A percentile compares a stretch with the other conserved stretches of the same genome.
Conservation (phyloP, 2,888 invertebrate genomes). For the Synanthedon vespiformis region DNA sequence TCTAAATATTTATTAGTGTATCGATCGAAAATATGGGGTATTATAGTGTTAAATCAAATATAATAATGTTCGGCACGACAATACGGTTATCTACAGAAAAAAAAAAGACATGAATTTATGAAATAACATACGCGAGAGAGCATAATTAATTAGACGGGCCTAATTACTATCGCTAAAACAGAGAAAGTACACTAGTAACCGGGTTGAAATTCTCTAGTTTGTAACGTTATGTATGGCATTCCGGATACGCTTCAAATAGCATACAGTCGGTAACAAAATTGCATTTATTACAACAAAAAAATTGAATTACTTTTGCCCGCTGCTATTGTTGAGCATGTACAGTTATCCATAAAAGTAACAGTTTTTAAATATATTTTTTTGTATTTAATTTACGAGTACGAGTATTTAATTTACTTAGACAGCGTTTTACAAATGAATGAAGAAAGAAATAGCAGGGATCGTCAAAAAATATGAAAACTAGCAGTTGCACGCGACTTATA, state of each 20-base stretch:
- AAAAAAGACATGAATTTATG: not conserved
- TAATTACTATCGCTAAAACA: constrained; percentile 37
- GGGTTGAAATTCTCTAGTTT: not conserved
- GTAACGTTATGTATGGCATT: not conserved
- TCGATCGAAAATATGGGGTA: no score
- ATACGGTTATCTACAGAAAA: constrained; percentile 1
- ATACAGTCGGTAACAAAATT: not conserved
- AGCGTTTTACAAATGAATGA: no score
- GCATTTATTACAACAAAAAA: not conserved
- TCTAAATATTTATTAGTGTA: no score
- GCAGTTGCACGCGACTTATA: no score
- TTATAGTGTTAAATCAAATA: no score
- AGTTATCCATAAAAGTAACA: no score
- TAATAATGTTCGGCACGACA: not conserved
- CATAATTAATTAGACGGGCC: constrained; percentile 30
- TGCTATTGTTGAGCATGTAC: no score
- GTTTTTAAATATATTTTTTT: no score
- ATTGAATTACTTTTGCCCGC: not conserved
- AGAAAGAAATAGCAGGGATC: no score
- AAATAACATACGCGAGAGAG: constrained; percentile 3
- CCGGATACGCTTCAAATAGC: not conserved
- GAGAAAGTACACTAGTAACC: constrained; percentile 30
- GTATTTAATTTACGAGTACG: no score
- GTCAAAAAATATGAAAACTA: no score
- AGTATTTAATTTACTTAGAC: no score